Conservation (phyloP, 1,140 invertebrate species). For the Musca domestica region DNA sequence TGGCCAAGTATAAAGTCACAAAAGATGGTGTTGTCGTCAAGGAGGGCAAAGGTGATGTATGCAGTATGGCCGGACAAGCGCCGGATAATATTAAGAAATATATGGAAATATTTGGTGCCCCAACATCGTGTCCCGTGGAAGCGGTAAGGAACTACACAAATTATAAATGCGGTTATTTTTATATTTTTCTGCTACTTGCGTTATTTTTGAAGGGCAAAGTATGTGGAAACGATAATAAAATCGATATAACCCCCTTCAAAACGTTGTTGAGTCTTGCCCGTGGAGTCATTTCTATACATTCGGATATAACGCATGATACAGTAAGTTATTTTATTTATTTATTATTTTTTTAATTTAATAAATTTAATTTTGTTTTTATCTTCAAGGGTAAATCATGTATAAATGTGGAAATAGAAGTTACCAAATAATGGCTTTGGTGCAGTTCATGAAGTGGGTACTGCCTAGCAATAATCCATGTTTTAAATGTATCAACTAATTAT, state of each 20-base stretch:
- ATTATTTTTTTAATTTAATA: not conserved
- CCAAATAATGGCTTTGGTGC: constrained; percentile 25
- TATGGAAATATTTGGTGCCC: constrained; percentile 44
- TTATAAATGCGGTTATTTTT: too few species aligned
- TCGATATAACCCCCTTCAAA: constrained; percentile 48
- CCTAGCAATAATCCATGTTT: too few species aligned
- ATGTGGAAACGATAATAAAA: constrained; percentile 41
- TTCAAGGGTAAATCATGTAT: constrained; percentile 47
- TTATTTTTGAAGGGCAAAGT: constrained; percentile 37
- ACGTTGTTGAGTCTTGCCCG: constrained; percentile 44
- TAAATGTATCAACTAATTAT: too few species aligned
- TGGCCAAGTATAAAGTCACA: constrained; percentile 41
- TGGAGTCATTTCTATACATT: constrained; percentile 41
- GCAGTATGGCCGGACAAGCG: constrained; percentile 36
- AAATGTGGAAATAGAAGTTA: constrained; percentile 44
- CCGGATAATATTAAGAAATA: constrained; percentile 42
- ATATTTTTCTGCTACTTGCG: not conserved
- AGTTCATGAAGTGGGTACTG: too few species aligned
- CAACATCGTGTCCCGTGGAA: constrained; percentile 41
- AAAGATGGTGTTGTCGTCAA: constrained; percentile 49
- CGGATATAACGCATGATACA: constrained; percentile 46
- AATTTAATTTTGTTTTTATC: not conserved
- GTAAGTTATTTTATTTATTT: constrained; percentile 30
- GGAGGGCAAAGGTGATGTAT: constrained; percentile 48
- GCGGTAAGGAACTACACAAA: constrained; percentile 27